Conservation (phyloP, 2,113 vertebrate species). For the Paradoxurus hermaphroditus region DNA sequence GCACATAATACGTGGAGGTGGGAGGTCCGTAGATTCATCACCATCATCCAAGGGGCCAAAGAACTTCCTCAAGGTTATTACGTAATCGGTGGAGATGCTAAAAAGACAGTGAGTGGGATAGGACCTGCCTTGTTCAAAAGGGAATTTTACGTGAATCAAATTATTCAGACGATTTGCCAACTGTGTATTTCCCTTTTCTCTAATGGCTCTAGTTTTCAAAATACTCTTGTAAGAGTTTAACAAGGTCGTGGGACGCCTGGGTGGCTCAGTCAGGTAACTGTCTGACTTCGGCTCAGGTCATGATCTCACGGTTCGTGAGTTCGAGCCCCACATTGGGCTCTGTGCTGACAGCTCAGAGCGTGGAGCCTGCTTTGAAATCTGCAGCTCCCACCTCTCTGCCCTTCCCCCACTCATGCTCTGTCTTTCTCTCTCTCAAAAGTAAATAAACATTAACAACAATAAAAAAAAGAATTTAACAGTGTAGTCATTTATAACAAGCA, state of each 20-base stretch:
- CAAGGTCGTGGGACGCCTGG: not conserved
- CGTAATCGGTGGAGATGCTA: not conserved
- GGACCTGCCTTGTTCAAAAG: not conserved
- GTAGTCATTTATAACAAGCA: not conserved
- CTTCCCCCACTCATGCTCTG: too few species aligned
- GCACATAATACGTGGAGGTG: not conserved
- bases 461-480: not conserved
- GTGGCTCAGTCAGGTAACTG: too few species aligned
- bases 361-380: too few species aligned
- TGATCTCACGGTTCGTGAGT: too few species aligned
- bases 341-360: too few species aligned
- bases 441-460: too few species aligned
- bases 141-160: not conserved
- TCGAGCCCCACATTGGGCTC: too few species aligned
- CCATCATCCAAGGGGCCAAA: not conserved
- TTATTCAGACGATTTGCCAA: not conserved
- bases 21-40: not conserved
- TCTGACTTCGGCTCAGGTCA: too few species aligned
- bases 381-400: too few species aligned
- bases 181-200: not conserved
- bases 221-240: not conserved
- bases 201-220: not conserved
- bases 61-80: not conserved
- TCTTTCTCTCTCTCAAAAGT: too few species aligned
- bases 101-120: not conserved